Conservation (phyloP, 2,113 vertebrate species). For the Etheostoma spectabile region DNA sequence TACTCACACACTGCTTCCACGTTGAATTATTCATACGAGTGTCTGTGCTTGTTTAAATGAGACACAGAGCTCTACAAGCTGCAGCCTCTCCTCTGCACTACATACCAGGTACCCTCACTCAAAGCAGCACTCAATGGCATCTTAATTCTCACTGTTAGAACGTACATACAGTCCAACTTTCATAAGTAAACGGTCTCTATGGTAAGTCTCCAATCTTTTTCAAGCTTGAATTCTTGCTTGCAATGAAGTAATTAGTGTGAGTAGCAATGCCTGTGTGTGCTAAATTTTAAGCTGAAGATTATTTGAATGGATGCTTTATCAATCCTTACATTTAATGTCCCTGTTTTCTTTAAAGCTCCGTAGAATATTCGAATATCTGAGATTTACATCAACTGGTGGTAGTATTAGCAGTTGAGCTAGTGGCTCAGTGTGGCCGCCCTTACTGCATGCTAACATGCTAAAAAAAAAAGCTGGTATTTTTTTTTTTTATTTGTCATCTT, state of each 20-base stretch:
- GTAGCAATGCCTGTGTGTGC: background rate
- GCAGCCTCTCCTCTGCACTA: constrained; percentile 28
- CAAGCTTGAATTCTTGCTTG: background rate
- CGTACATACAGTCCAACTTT: background rate
- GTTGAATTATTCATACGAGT: constrained; percentile 83
- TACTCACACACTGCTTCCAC: constrained; percentile 58
- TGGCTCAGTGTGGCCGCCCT: background rate
- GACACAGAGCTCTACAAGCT: constrained; percentile 67
- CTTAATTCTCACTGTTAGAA: constrained; percentile 15
- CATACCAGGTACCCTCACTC: constrained; percentile 2
- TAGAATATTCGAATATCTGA: background rate
- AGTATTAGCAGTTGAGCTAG: background rate
- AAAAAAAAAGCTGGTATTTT: background rate
- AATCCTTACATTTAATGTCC: background rate
- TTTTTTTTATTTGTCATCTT: background rate
- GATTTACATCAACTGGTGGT: background rate
- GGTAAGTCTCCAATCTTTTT: background rate
- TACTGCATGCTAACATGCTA: background rate
- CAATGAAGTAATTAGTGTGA: background rate
- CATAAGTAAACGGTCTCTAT: background rate
- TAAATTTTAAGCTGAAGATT: background rate
- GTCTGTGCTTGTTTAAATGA: constrained; percentile 71
- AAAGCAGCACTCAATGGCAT: constrained; percentile 18
- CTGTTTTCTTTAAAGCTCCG: background rate
- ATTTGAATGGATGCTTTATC: background rate